These are phyloP conservation scores for Aleiodes testaceus DNA, from an alignment of 2,888 invertebrate species.

Conservation along the genomic window DNA sequence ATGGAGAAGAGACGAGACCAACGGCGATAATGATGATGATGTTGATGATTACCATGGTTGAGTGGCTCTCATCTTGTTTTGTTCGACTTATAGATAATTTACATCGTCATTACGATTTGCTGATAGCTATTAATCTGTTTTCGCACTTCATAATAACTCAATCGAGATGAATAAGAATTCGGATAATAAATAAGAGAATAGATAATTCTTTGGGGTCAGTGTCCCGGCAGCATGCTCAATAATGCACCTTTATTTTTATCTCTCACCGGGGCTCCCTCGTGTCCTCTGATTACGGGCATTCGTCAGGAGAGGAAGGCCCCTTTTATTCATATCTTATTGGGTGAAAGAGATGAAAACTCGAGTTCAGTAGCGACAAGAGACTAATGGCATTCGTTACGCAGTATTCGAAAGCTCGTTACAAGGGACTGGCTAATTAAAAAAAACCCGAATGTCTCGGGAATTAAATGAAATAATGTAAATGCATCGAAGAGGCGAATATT, in stretches of 20 bases:
- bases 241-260: slow-evolving; percentile 52
- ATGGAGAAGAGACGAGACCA: slow-evolving; percentile 51
- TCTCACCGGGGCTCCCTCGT: slow-evolving; percentile 51
- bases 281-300: slow-evolving; percentile 54
- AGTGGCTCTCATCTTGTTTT: too few relatives aligned
- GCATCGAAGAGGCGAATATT: too few relatives aligned
- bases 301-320: slow-evolving; percentile 45
- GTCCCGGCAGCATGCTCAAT: slow-evolving; percentile 48
- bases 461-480: too few relatives aligned
- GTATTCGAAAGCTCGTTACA: slow-evolving; percentile 66
- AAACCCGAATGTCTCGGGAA: slow-evolving; percentile 45
- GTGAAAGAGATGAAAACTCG: slow-evolving; percentile 48
- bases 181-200: not conserved
- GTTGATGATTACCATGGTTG: slow-evolving; percentile 66
- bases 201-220: slow-evolving; percentile 41
- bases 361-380: slow-evolving; percentile 62
- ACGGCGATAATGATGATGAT: slow-evolving; percentile 70
- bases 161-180: not conserved
- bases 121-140: not conserved
- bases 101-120: slow-evolving; percentile 21
- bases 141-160: slow-evolving; percentile 21
- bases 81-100: slow-evolving; percentile 42
- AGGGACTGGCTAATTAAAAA: slow-evolving; percentile 66
- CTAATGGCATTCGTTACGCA: slow-evolving; percentile 65
- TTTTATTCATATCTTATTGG: slow-evolving; percentile 33